Evolutionary conservation across 2,888 invertebrate genomes (phyloP).

Genomic region (Meteorus colon): DNA sequence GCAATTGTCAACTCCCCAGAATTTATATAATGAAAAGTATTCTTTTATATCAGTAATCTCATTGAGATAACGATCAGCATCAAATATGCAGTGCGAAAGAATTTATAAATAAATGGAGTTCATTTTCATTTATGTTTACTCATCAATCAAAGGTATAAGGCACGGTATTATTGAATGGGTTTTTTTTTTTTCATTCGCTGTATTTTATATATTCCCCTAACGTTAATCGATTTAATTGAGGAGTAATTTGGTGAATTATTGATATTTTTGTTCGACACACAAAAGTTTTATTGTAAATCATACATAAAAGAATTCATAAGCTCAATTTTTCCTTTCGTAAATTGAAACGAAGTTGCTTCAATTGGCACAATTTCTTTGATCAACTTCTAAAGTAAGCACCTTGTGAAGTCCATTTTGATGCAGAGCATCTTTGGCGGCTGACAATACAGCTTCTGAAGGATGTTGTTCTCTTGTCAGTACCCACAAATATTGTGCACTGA

Average conservation of each 20-base stretch:
- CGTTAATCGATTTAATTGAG: neutral
- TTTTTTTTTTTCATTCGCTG: too few relatives aligned
- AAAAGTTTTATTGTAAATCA: neutral
- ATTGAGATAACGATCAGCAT: neutral
- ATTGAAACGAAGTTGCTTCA: neutral
- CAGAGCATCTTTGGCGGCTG: slow-evolving; percentile 73
- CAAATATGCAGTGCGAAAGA: neutral
- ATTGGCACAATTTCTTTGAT: neutral
- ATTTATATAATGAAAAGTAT: neutral
- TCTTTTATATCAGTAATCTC: neutral
- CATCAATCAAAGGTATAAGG: too few relatives aligned
- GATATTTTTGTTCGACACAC: neutral
- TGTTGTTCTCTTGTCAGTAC: slow-evolving; percentile 79
- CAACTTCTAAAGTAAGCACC: neutral
- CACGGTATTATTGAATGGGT: too few relatives aligned
- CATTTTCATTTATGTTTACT: too few relatives aligned
- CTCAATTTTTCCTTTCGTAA: neutral
- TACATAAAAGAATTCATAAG: neutral
- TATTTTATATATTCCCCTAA: neutral
- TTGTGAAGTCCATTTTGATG: neutral
- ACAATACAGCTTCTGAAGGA: slow-evolving; percentile 76
- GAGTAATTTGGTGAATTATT: neutral
- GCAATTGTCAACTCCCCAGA: neutral
- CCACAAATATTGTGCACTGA: slow-evolving; percentile 75
- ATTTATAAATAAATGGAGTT: neutral